Conservation (phyloP, 2,888 invertebrate species). For the Eubasilissa splendida region DNA sequence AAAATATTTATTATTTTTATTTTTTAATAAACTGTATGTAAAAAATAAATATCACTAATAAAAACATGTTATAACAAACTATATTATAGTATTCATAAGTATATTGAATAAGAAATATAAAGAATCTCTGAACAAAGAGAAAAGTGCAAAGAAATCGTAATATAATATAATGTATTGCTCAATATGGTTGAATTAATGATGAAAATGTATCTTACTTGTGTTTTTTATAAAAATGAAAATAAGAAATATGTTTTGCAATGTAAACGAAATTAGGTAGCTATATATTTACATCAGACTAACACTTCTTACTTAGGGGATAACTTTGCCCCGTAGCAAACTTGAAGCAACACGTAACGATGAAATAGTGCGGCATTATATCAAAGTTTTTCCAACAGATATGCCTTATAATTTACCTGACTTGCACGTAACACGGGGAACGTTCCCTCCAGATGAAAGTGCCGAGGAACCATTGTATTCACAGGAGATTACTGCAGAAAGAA, state of each 20-base stretch:
- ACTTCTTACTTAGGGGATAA: conserved; percentile 32
- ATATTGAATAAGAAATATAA: not conserved
- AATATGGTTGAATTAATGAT: no score
- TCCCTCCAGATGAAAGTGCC: conserved; percentile 5
- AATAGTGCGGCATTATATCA: conserved; percentile 39
- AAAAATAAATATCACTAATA: no score
- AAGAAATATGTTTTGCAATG: conserved; percentile 2
- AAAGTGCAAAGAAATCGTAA: no score
- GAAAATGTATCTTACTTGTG: no score
- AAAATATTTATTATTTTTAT: no score
- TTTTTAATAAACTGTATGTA: no score
- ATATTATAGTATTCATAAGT: not conserved
- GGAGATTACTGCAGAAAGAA: not conserved
- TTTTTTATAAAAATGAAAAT: not conserved
- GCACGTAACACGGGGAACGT: not conserved
- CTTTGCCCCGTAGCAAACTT: conserved; percentile 26
- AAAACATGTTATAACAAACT: no score
- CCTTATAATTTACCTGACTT: conserved; percentile 38
- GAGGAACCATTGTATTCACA: not conserved
- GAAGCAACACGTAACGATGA: conserved; percentile 46
- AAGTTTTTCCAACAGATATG: conserved; percentile 43
- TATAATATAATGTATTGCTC: no score
- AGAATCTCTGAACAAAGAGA: not conserved
- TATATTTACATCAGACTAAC: conserved; percentile 31
- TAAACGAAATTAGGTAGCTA: conserved; percentile 10